Evolutionary conservation across 1,140 invertebrate species (phyloP).

Genomic region (Drosophila bifasciata): DNA sequence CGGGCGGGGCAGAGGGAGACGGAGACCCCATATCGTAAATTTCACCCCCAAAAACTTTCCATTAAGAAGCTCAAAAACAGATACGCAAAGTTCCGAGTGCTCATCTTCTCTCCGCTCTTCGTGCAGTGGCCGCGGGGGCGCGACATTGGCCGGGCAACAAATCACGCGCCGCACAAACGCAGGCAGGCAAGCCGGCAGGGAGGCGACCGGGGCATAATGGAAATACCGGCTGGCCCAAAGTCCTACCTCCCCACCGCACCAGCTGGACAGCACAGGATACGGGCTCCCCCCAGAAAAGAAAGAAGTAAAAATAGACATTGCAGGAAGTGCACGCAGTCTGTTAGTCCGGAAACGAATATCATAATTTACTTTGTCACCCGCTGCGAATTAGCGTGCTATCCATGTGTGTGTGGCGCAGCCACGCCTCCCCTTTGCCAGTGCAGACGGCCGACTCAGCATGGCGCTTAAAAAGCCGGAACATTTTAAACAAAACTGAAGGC

Average conservation of each 20-base stretch:
- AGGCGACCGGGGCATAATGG: slow-evolving; percentile 61
- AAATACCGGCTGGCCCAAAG: slow-evolving; percentile 41
- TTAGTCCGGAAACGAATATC: slow-evolving; percentile 79
- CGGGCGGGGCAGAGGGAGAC: neutral
- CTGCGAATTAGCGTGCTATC: slow-evolving; percentile 73
- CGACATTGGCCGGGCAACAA: slow-evolving; percentile 69
- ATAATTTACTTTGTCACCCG: slow-evolving; percentile 82
- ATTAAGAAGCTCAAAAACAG: slow-evolving; percentile 82
- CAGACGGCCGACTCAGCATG: slow-evolving; percentile 49
- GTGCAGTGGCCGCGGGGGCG: slow-evolving; percentile 26
- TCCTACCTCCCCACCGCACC: slow-evolving; percentile 14
- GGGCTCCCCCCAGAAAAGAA: slow-evolving; percentile 12
- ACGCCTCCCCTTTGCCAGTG: slow-evolving; percentile 36
- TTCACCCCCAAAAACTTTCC: slow-evolving; percentile 68
- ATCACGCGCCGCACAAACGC: slow-evolving; percentile 61
- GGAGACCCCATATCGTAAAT: slow-evolving; percentile 67
- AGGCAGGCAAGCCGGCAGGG: slow-evolving; percentile 11
- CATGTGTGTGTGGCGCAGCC: slow-evolving; percentile 44
- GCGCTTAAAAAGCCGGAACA: slow-evolving; percentile 61
- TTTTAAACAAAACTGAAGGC: slow-evolving; percentile 75
- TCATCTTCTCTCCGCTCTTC: slow-evolving; percentile 14
- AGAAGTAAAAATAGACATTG: slow-evolving; percentile 26
- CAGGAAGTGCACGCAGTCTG: slow-evolving; percentile 79
- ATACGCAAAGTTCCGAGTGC: slow-evolving; percentile 74
- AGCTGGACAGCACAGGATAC: slow-evolving; percentile 27